Base-by-base conservation (phyloP, 2,113 vertebrate species). In the Plestiodon gilberti region DNA sequence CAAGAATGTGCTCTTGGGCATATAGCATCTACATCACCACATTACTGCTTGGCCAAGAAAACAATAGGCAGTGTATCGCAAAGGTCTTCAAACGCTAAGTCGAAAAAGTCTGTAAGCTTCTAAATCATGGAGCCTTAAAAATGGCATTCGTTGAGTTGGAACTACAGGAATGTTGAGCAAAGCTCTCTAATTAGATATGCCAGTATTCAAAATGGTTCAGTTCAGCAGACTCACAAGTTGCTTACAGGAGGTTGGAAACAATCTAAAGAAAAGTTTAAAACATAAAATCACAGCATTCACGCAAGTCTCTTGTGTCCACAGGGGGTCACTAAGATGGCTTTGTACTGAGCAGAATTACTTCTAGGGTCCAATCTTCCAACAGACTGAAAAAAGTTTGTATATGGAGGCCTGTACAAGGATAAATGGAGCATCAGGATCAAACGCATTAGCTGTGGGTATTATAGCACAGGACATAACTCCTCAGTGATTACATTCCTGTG, bases 41-140 rank as follows among this genome's bases (percentile, higher is more conserved):
- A 75, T 80, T 75, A 73, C 43, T 40, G 59, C n/a, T 55, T 88
- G 69, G 57, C 43, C 33, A 88, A 84, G n/a, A 84, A 83, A 55
- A 64, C 67, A 70, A 78, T 48, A 87, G 52, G 43, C 52, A 78
- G 59, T 43, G 20, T 38, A 33, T 30, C 22, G 22, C 1, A 33
- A 64, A 67, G 1, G 20, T 81, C 70, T 76, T 62, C 75, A 48
- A 70, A 30, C 35, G 52, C 23, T 57, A 35, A 35, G 73, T 33
- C 33, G 6, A 69, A 22, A 35, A 78, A 35, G 55, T n/a, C 20
- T 69, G 40, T 40, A 57, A 88, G 69, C 18, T n/a, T 33, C 59
- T 57, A 55, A 78, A 38, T 18, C 30, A 55, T 33, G 13, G 40
- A 80, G 62, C 3, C 62, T 82, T 38, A 84, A 64, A 74, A 17